Percentiles rank a stretch among this genome's conserved stretches.
Conservation (phyloP, 2,113 vertebrate genomes). For the Aptenodytes forsteri region DNA sequence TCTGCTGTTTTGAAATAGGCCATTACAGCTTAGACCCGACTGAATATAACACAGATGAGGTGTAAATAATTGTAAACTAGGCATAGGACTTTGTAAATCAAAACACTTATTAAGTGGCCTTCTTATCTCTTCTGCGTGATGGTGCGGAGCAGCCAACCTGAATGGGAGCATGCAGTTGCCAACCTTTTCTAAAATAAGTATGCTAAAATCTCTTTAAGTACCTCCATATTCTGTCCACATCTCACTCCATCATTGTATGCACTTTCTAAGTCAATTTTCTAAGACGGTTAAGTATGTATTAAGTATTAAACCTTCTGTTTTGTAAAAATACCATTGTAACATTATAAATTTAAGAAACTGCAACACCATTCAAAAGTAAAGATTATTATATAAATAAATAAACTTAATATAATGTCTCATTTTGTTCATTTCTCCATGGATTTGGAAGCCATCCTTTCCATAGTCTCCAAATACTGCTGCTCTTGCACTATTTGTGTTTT, state of each 20-base stretch:
- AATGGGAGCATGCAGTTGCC: background rate
- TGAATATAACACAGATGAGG: background rate
- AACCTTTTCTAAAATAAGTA: background rate
- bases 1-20: background rate
- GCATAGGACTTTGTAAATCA: background rate
- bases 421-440: background rate
- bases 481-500: background rate
- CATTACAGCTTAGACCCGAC: background rate
- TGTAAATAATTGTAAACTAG: background rate
- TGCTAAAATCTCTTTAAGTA: background rate
- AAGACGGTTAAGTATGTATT: background rate
- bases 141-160: background rate
- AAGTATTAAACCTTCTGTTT: background rate
- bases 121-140: background rate
- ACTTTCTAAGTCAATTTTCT: background rate
- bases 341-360: background rate
- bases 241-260: background rate
- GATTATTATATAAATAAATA: background rate
- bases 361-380: background rate
- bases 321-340: background rate
- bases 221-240: background rate
- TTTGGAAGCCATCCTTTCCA: background rate
- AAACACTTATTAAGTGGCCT: background rate
- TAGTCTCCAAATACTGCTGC: background rate
- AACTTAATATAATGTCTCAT: background rate